Base-by-base conservation (phyloP, 2,113 vertebrate species). In the Motacilla alba region DNA sequence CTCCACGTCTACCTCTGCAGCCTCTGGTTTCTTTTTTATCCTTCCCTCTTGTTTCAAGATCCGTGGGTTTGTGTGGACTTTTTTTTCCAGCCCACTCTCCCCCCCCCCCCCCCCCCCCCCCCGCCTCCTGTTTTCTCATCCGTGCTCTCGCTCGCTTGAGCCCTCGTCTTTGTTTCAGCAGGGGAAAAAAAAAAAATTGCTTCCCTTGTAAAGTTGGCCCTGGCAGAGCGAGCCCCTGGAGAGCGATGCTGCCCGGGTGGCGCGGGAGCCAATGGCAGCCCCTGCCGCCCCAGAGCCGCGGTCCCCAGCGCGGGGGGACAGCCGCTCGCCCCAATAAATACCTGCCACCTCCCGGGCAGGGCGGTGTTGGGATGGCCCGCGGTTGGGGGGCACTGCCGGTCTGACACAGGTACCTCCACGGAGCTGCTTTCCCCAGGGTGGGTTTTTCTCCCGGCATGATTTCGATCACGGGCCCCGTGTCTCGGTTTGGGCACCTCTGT, bases 171-270 rank as follows among this genome's bases (percentile, higher is more conserved):
- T 97, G 87, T 95, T 95, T 78, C 91, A 83, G 79, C 87, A 50
- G 79, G 70, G 68, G 3, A 28, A 64, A 44, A 47, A 41, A 62
- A 31, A 52, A 67, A 93, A 72, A 56, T 14, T 56, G 85, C 68
- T 83, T 94, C 83, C 83, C 89, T 80, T 80, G 80, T 97, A 97
- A 98, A 97, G 96, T 97, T 97, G 96, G 89, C 96, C 95, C 93
- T 94, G 97, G 95, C 92, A 93, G 97, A 96, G 86, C 80, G 66
- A 96, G 87, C 91, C 93, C 94, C 75, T 78, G 60, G 96, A 96
- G 96, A 97, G 95, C 59, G 77, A 94, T 93, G 82, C 79, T 75
- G 92, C 87, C 87, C 43, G 68, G 78, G 83, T 89, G 90, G 82
- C 9, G 12, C 33, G 15, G 92, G 92, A 93, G 78, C 88, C 96